A percentile compares a stretch with the other conserved stretches of the same genome.
These are phyloP conservation scores for Bombus cullumanus DNA, from an alignment of 1,140 invertebrate species.

Conservation along the genomic window DNA sequence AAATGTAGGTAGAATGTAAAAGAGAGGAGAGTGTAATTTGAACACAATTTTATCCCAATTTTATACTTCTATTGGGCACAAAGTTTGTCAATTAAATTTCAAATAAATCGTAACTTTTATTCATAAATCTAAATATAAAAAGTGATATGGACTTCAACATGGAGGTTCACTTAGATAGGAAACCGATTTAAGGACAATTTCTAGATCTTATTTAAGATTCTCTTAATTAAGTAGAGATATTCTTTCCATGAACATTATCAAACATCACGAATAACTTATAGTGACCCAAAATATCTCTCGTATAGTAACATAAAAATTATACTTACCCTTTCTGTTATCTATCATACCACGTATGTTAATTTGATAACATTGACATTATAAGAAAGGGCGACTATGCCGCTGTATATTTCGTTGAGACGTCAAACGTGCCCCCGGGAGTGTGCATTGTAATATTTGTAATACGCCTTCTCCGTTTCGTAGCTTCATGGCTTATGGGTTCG, in stretches of 20 bases:
- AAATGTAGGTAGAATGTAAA: neutral
- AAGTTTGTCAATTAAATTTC: neutral
- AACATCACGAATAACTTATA: too few relatives aligned
- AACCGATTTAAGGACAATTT: too few relatives aligned
- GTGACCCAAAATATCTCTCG: too few relatives aligned
- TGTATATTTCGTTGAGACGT: slow-evolving; percentile 37
- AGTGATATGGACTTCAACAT: too few relatives aligned
- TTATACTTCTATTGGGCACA: neutral
- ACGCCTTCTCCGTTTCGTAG: slow-evolving; percentile 48
- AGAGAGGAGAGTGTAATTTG: neutral
- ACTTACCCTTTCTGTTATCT: too few relatives aligned
- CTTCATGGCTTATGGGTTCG: neutral
- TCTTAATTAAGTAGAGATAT: neutral
- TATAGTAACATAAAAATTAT: neutral
- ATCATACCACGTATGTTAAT: slow-evolving; percentile 32
- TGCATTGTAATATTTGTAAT: slow-evolving; percentile 60
- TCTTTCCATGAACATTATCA: neutral
- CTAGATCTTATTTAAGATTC: neutral
- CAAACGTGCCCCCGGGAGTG: slow-evolving; percentile 11
- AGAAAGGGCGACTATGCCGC: slow-evolving; percentile 13
- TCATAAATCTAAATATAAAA: neutral
- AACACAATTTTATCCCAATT: neutral
- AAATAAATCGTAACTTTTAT: neutral
- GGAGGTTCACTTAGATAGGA: too few relatives aligned
- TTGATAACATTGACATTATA: slow-evolving; percentile 34